These are phyloP conservation scores for Pyrrhosoma nymphula DNA, from an alignment of 2,888 invertebrate species.

Conservation along the genomic window DNA sequence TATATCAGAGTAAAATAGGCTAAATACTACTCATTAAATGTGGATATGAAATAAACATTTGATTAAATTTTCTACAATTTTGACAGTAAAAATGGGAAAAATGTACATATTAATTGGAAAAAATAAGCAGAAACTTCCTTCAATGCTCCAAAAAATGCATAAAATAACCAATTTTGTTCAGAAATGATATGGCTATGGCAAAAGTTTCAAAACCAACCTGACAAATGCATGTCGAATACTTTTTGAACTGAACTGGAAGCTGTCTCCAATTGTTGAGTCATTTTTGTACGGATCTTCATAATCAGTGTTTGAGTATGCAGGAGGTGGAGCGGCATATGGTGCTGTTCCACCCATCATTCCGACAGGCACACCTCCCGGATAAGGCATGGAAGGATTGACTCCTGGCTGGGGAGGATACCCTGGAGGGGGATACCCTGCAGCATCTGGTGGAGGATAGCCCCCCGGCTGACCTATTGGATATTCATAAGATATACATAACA, in stretches of 20 bases:
- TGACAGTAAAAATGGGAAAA: too few species aligned
- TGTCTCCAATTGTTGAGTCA: slow-evolving; percentile 82
- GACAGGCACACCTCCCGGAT: slow-evolving; percentile 60
- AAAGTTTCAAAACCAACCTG: slow-evolving; percentile 78
- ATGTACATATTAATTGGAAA: too few species aligned
- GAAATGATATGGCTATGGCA: too few species aligned
- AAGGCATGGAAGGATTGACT: slow-evolving; percentile 76
- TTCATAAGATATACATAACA: not conserved
- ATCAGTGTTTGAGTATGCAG: slow-evolving; percentile 74
- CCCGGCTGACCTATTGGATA: not conserved
- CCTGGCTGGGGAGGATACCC: slow-evolving; percentile 72
- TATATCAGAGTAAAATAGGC: too few species aligned
- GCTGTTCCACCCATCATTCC: slow-evolving; percentile 63
- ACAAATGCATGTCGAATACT: slow-evolving; percentile 86
- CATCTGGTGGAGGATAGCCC: slow-evolving; percentile 70
- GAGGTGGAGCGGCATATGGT: slow-evolving; percentile 68
- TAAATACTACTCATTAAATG: too few species aligned
- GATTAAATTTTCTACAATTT: too few species aligned
- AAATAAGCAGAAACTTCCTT: too few species aligned
- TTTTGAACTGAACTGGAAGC: slow-evolving; percentile 86
- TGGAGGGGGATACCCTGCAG: slow-evolving; percentile 72
- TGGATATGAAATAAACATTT: too few species aligned
- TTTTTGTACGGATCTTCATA: slow-evolving; percentile 75
- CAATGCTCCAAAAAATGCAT: too few species aligned
- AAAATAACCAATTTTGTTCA: too few species aligned